Evolutionary conservation across 2,797 vertebrate species (phyloP), one percentile per base, ranked within the genome.

Genomic region (Harpagifer antarcticus): DNA sequence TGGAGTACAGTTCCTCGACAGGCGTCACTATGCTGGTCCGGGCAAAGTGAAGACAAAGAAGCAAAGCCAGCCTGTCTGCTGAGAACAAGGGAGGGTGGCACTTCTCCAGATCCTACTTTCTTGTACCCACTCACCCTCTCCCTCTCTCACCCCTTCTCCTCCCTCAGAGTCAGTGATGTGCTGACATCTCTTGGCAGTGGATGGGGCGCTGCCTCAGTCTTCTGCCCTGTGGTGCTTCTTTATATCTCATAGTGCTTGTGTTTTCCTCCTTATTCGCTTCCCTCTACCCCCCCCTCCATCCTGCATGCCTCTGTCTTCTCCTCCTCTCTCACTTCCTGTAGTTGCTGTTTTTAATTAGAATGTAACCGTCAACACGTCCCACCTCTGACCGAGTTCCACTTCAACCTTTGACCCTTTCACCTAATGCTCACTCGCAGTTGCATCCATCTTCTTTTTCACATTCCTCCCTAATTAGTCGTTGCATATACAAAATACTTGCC

Each of bases 271-370:
- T 48, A 33, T 53, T 48, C 17, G 2, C 61, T 69, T 63, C 52
- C 27, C 42, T 74, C 37, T 42, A 14, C 15, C 71, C 68, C 52
- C 27, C 69, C 67, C 52, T 31, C 61, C 40, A 49, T 10, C 68
- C 27, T 49, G 57, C 1, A 16, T 76, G 50, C 23, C 60, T 44
- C 42, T 66, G 52, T 62, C 62, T 49, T 74, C 44, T 44, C 68
- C 55, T 63, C 47, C 55, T 64, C 69, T 68, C 68, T 74, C 47
- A 12, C 67, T 66, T 49, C 74, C 78, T 40, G 40, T 87, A 78
- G 77, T 73, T 13, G 16, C 44, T 59, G 33, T 45, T 54, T 88
- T 88, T 88, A 89, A 91, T 91, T 85, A 82, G 78, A 82, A 86
- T 77, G 78, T 68, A 79, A 58, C 56, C 70, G 85, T 82, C 82